Conservation (phyloP, 2,888 invertebrate species). For the Monochamus alternatus region DNA sequence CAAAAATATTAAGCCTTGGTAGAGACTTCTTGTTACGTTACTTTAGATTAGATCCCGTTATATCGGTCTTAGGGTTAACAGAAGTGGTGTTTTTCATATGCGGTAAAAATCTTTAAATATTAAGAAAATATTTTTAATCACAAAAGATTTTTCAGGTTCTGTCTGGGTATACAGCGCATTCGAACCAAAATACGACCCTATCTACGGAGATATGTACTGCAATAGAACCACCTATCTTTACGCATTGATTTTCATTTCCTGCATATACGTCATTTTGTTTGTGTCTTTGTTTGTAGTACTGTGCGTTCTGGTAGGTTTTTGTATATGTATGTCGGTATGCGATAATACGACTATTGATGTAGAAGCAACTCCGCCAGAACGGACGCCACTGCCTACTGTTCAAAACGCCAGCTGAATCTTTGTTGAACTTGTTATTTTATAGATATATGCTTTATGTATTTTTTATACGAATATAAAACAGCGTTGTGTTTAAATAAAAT, state of each 20-base stretch:
- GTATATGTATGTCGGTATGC: neutral
- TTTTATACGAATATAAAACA: too few species aligned
- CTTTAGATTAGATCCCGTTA: neutral
- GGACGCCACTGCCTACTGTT: neutral
- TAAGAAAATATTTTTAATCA: too few species aligned
- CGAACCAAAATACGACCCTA: slow-evolving; percentile 61
- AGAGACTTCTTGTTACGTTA: slow-evolving; percentile 1
- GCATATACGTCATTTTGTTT: neutral
- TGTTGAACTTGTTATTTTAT: neutral
- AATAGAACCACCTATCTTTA: slow-evolving; percentile 63
- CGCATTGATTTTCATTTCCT: slow-evolving; percentile 55
- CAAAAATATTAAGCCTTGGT: slow-evolving; percentile 17
- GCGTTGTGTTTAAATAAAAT: too few species aligned
- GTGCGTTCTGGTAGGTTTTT: neutral
- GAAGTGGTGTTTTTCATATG: slow-evolving; percentile 19
- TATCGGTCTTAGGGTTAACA: neutral
- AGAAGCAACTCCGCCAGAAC: neutral
- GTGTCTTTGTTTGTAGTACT: neutral
- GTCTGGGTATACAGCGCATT: slow-evolving; percentile 61
- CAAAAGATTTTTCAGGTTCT: slow-evolving; percentile 1
- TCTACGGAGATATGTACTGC: slow-evolving; percentile 55
- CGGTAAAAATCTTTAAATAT: slow-evolving; percentile 9
- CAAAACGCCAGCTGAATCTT: too few species aligned
- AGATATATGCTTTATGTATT: too few species aligned
- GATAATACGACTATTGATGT: neutral